Conservation (phyloP, 2,113 vertebrate genomes). For the Agelaius phoeniceus region DNA sequence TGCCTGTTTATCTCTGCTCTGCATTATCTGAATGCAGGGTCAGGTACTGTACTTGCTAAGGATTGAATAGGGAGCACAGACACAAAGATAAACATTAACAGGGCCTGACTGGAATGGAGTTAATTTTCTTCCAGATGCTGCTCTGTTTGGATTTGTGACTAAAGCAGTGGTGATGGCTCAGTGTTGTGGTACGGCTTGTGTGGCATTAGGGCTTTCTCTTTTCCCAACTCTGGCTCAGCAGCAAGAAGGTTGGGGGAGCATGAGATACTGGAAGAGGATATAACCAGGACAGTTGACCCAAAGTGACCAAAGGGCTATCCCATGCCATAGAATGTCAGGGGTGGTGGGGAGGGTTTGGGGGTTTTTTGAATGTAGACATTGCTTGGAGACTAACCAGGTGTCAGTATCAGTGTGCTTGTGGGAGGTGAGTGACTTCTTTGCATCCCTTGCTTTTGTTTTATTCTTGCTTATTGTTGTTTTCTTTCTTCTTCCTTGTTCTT, state of each 20-base stretch:
- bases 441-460: background rate
- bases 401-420: background rate
- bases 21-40: background rate
- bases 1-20: background rate
- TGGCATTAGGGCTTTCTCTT: fast-evolving
- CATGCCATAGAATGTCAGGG: background rate
- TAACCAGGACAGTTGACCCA: background rate
- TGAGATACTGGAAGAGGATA: background rate
- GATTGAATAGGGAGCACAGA: background rate
- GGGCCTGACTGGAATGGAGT: background rate
- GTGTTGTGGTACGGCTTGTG: background rate
- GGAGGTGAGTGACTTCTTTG: background rate
- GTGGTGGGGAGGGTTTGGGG: background rate
- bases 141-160: background rate
- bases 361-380: background rate
- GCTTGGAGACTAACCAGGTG: background rate
- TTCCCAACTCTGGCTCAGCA: background rate
- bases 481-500: background rate
- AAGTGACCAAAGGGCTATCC: background rate
- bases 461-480: background rate
- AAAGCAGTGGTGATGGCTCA: background rate
- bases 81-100: background rate
- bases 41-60: background rate
- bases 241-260: background rate
- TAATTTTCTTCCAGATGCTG: background rate